A percentile compares a stretch with the other conserved stretches of the same genome.
Conservation (phyloP, 2,888 invertebrate species). For the Dynastes maya region DNA sequence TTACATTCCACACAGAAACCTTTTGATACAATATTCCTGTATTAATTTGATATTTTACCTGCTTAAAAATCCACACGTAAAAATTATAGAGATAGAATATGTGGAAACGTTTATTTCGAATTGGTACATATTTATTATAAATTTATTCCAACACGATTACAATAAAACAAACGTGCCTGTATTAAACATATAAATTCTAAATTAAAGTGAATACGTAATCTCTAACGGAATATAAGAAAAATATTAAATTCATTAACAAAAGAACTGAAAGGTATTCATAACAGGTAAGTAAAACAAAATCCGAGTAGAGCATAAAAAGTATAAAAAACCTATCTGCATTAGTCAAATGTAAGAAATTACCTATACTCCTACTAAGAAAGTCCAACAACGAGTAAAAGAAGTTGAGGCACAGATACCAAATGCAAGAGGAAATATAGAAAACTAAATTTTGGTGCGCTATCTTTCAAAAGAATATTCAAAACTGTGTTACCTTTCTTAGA, state of each 20-base stretch:
- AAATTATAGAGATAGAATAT: too few species aligned
- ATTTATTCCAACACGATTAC: too few species aligned
- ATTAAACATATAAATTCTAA: neutral
- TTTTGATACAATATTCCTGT: too few species aligned
- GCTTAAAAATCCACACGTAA: too few species aligned
- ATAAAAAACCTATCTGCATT: too few species aligned
- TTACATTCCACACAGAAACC: too few species aligned
- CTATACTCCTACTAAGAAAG: constrained; percentile 28
- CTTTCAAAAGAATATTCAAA: neutral
- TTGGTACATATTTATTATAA: too few species aligned
- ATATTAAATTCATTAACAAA: neutral
- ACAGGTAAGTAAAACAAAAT: neutral
- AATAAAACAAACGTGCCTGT: too few species aligned
- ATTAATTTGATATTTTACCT: too few species aligned
- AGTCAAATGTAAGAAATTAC: neutral
- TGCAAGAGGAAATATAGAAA: constrained; percentile 1
- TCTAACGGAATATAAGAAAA: neutral
- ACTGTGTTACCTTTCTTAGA: constrained; percentile 21
- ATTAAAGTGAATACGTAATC: constrained; percentile 4
- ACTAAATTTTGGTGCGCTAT: neutral
- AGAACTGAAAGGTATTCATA: too few species aligned
- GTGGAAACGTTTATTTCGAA: too few species aligned
- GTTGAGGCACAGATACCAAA: constrained; percentile 33
- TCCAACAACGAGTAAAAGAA: constrained; percentile 39
- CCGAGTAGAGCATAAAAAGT: neutral